Percentiles rank a stretch among this genome's conserved stretches.
phyloP scores from a whole-genome alignment of 2,113 vertebrate species.

The Mustela lutreola region DNA sequence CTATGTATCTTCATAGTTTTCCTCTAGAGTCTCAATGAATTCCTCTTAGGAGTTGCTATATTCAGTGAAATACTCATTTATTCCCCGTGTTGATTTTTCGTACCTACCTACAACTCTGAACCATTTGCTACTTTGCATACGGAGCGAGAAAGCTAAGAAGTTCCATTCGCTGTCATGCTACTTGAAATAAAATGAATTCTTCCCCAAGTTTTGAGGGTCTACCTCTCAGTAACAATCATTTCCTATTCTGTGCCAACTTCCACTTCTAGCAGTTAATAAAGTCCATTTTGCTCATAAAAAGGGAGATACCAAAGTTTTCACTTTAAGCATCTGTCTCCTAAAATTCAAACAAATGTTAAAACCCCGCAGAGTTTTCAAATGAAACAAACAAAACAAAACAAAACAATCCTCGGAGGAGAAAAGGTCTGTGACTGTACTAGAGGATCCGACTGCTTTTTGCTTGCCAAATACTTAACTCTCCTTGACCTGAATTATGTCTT shows the following conservation, averaged over 20 bases:
- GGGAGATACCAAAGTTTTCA: neutral
- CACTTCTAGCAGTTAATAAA: neutral
- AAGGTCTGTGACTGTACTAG: neutral
- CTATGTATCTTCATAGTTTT: neutral
- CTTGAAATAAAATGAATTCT: slow-evolving; percentile 47
- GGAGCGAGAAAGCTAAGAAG: neutral
- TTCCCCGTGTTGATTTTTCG: slow-evolving; percentile 2
- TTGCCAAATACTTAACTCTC: neutral
- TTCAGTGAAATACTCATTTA: neutral
- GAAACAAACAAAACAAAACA: neutral
- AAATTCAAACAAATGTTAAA: slow-evolving; percentile 30
- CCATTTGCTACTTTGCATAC: neutral
- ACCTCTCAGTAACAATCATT: neutral
- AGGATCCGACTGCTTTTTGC: neutral
- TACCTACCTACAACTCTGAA: neutral
- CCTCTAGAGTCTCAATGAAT: neutral
- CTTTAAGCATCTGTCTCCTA: neutral
- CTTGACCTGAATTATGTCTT: slow-evolving; percentile 7
- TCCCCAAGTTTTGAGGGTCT: neutral
- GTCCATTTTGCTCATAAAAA: slow-evolving; percentile 6
- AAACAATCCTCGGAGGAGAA: neutral
- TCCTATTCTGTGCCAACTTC: neutral
- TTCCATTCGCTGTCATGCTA: neutral
- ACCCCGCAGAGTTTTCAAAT: neutral
- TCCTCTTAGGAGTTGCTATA: neutral